Evolutionary conservation across 2,888 invertebrate species (phyloP).

Genomic region (Cerceris rybyensis): DNA sequence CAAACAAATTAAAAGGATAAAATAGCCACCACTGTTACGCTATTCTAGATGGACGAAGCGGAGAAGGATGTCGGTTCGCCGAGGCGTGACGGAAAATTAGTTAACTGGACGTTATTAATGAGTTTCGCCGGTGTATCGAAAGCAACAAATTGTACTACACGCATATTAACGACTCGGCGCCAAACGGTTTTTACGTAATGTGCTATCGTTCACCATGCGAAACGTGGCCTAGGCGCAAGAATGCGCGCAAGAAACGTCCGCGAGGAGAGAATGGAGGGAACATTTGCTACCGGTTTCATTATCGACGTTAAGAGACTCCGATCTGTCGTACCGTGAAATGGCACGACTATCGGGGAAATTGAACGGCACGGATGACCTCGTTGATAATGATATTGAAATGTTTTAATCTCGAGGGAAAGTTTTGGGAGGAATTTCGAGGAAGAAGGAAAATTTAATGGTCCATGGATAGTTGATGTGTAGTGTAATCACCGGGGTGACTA

Average conservation of each 20-base stretch:
- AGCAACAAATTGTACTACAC: slow-evolving; percentile 62
- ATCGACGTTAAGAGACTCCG: not conserved
- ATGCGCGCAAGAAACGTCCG: not conserved
- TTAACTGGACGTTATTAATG: slow-evolving; percentile 69
- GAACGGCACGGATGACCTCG: too few species aligned
- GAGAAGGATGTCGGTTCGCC: slow-evolving; percentile 29
- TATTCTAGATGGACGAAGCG: slow-evolving; percentile 42
- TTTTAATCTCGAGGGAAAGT: too few species aligned
- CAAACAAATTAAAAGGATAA: slow-evolving; percentile 39
- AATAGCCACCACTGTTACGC: slow-evolving; percentile 49
- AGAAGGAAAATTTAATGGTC: too few species aligned
- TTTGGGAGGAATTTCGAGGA: too few species aligned
- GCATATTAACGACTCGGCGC: slow-evolving; percentile 68
- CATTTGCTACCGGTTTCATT: slow-evolving; percentile 2
- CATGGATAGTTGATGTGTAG: too few species aligned
- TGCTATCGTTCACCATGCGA: slow-evolving; percentile 38
- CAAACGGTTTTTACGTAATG: slow-evolving; percentile 61
- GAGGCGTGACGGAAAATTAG: slow-evolving; percentile 65
- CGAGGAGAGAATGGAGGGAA: slow-evolving; percentile 6
- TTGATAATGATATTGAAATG: too few species aligned
- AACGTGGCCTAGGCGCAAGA: slow-evolving; percentile 10
- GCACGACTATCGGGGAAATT: too few species aligned
- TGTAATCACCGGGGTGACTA: too few species aligned
- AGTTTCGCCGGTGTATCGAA: slow-evolving; percentile 57
- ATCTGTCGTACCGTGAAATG: too few species aligned